These are phyloP conservation scores for Trachemys scripta DNA, from an alignment of 2,113 vertebrate genomes.

Conservation along the genomic window DNA sequence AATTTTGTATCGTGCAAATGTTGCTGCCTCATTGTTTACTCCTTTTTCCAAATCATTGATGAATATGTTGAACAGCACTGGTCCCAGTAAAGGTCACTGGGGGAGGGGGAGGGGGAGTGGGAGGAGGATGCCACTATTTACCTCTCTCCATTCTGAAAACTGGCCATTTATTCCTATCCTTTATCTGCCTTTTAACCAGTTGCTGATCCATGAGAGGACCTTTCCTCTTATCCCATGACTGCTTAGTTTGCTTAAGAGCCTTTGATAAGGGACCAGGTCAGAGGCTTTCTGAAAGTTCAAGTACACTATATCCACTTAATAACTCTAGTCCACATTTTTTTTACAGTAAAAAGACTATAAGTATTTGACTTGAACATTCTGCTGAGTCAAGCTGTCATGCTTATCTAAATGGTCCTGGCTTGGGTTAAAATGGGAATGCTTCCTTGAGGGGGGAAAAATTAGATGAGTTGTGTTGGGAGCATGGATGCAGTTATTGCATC, in stretches of 20 bases:
- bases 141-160: background rate
- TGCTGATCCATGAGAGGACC: background rate
- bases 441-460: background rate
- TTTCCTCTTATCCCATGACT: background rate
- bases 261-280: background rate
- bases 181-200: background rate
- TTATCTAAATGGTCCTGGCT: background rate
- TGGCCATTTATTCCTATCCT: background rate
- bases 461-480: background rate
- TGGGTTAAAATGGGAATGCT: background rate
- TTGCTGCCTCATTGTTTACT: background rate
- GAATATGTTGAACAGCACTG: background rate
- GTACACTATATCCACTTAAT: background rate
- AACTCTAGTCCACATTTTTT: background rate
- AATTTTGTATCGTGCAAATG: background rate
- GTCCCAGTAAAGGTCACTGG: background rate
- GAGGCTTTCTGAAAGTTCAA: background rate
- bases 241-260: background rate
- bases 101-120: no score
- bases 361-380: background rate
- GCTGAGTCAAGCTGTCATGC: background rate
- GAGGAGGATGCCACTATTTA: background rate
- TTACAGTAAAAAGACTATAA: background rate
- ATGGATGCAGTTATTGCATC: background rate
- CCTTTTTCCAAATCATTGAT: background rate